phyloP scores from a whole-genome alignment of 92 coral and sea anemone species.

The Desmophyllum pertusum region DNA sequence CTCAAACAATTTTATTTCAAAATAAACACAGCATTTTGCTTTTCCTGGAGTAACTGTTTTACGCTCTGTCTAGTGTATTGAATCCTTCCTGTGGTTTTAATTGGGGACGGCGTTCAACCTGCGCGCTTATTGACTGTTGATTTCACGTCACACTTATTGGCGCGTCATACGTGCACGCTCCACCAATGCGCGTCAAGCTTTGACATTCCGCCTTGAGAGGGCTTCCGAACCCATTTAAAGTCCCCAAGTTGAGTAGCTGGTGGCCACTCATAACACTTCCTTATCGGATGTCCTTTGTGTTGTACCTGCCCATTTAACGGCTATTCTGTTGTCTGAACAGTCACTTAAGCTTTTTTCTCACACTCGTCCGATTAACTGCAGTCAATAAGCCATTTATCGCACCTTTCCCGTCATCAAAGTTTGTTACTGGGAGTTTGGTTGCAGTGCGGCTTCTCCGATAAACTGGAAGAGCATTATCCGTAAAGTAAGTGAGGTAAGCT shows the following conservation, averaged over 20 bases:
- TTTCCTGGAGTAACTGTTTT: slow-evolving; percentile 52
- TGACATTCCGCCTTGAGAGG: slow-evolving; percentile 37
- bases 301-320: slow-evolving; percentile 37
- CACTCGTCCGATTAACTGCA: slow-evolving; percentile 16
- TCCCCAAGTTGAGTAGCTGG: slow-evolving; percentile 36
- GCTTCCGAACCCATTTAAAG: slow-evolving; percentile 44
- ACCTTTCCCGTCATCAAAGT: slow-evolving; percentile 34
- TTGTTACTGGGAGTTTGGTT: slow-evolving; percentile 1
- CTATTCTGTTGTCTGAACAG: slow-evolving; percentile 32
- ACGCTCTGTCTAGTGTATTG: slow-evolving; percentile 8
- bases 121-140: slow-evolving; percentile 25
- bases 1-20: slow-evolving; percentile 28
- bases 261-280: slow-evolving; percentile 47
- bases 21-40: slow-evolving; percentile 37
- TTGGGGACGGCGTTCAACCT: slow-evolving; percentile 37
- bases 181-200: slow-evolving; percentile 28
- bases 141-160: slow-evolving; percentile 12
- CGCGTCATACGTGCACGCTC: slow-evolving; percentile 9
- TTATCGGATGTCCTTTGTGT: slow-evolving; percentile 29
- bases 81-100: slow-evolving; percentile 51
- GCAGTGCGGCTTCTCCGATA: slow-evolving; percentile 8
- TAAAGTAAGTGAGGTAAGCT: slow-evolving; percentile 24
- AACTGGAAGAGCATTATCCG: slow-evolving; percentile 2
- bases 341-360: slow-evolving; percentile 28
- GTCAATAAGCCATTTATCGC: slow-evolving; percentile 50